These are phyloP conservation scores for Ichneumoninae sp. DNA, from an alignment of 2,888 invertebrate genomes.

Conservation along the genomic window DNA sequence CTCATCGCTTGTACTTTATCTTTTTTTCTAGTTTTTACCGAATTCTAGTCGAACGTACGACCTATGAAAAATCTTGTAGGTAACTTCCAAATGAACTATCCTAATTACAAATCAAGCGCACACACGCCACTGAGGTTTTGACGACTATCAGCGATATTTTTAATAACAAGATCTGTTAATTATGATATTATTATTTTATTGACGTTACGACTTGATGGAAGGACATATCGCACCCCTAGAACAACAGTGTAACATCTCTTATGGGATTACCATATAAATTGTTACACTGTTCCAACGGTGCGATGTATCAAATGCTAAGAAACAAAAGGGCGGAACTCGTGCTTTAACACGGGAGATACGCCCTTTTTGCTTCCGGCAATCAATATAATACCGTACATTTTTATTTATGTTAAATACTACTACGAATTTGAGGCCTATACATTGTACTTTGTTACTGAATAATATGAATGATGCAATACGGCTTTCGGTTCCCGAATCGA, in stretches of 20 bases:
- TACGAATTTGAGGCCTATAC: neutral
- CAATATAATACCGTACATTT: neutral
- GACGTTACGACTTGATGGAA: constrained; percentile 34
- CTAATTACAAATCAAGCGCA: neutral
- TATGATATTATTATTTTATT: constrained; percentile 58
- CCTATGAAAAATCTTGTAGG: neutral
- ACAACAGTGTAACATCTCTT: too few species aligned
- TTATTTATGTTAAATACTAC: neutral
- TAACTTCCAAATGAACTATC: constrained; percentile 25
- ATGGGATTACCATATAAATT: too few species aligned
- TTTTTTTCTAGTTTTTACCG: constrained; percentile 52
- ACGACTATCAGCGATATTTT: constrained; percentile 19
- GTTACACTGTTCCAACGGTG: too few species aligned
- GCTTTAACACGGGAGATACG: neutral
- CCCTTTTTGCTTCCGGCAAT: neutral
- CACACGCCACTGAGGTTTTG: neutral
- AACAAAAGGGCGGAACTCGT: neutral
- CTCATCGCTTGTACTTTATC: constrained; percentile 38
- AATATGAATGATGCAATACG: constrained; percentile 6
- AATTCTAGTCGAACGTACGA: constrained; percentile 55
- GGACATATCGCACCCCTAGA: neutral
- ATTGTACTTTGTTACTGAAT: constrained; percentile 19
- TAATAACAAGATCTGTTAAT: constrained; percentile 25
- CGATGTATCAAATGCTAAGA: neutral
- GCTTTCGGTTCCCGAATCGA: constrained; percentile 18